Base-by-base conservation (phyloP, 2,113 vertebrate genomes). In the Neodontobutis hainanensis region DNA sequence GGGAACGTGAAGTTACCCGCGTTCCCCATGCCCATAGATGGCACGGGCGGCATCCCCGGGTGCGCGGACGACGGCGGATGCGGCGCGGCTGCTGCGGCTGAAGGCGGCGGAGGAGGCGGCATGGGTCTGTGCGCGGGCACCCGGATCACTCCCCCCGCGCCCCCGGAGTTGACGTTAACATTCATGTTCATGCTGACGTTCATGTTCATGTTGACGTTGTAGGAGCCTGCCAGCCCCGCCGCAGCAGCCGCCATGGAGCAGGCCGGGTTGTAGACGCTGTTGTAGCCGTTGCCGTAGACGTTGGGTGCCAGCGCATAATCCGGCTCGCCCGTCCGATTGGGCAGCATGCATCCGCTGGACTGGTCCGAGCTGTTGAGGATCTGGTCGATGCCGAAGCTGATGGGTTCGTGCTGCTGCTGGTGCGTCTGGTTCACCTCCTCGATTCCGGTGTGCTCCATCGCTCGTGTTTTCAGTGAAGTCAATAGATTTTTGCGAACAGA, bases 301-400 rank as follows among this genome's bases (percentile, higher is more conserved):
- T 92, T 95, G 10, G 91, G 74, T 8, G 91, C 90, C 53, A 92
- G 83, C 51, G 92, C 89, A 72, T 88, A 92, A 78, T 96, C 96
- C 80, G 92, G 71, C 12, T 92, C 94, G 11, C 88, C 89, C 36
- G 85, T 81, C 68, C 93, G 91, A 68, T 92, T 92, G 2, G 91
- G 91, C 19, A 94, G 88, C 78, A 94, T 91, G 84, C 91, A 92
- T 66, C 94, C 90, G 73, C 91, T 91, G 32, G 88, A 91, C 79
- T 93, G 92, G 38, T 95, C 95, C 68, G 93, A 90, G 81, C 91
- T 93, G 87, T 96, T 95, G 67, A 97, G 90, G 83, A 97, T 96
- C 90, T 95, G 95, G 69, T 97, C 95, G 73, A 97, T 97, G 46
- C 96, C 95, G 74, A 97, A 97, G 87, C 94, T 94, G 87, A 95